Base-by-base conservation (phyloP, 1,140 invertebrate species). In the Rhyacophila brunnea region DNA sequence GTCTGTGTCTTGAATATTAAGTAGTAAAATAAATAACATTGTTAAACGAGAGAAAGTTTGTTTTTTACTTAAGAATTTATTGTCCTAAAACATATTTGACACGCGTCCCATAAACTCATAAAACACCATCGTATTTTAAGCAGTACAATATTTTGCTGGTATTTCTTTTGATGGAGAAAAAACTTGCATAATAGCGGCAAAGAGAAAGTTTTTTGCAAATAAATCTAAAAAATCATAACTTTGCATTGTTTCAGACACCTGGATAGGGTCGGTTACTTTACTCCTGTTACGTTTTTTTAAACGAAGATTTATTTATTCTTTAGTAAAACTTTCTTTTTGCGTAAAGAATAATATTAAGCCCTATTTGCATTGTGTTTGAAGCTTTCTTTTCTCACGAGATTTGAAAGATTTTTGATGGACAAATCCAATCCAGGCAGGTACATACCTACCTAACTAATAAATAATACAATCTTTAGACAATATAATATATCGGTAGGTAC, bases 151-250 rank as follows among this genome's bases (percentile, higher is more conserved):
- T 54, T 44, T 36, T 23, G 51, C 23, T 28, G 23, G 23, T 28
- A 28, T 28, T 28, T 28, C 23, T 28, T 28, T 28, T 28, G 23
- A 28, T 28, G 23, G 23, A 28, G 9, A 28, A 28, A 28, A 28
- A 28, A 28, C 23, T 28, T 28, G 23, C 23, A 9, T 28, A 28
- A 28, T 9, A 28, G 23, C 4, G 4, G 4, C 3, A n/a, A 40
- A 15, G 32, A 56, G 53, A 56, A 56, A 56, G 53, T 56, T 56
- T n/a, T 17, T 18, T 6, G 10, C 9, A 43, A 13, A 56, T 56
- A 56, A 56, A 56, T 56, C 53, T 38, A 5, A 14, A 5, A n/a
- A 44, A 42, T 56, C 53, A 56, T 56, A 56, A 56, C 53, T 56
- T 56, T 40, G 35, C 45, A 56, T 56, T 56, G 42, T 56, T 47